A percentile compares a stretch with the other conserved stretches of the same genome.
phyloP scores from a whole-genome alignment of 2,113 vertebrate genomes.

The Microtus oregoni region DNA sequence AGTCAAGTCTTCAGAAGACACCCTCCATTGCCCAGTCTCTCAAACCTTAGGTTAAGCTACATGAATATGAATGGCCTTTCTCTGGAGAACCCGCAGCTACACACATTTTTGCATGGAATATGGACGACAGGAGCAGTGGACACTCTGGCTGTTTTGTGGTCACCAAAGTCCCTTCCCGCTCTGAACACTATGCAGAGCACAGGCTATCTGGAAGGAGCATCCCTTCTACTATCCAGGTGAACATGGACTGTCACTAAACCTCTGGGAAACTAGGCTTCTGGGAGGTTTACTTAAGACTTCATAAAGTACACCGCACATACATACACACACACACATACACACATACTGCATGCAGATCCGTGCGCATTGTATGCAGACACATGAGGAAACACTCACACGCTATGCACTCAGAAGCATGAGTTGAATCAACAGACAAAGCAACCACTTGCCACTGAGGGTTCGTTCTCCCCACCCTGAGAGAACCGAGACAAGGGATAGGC shows the following conservation, averaged over 20 bases:
- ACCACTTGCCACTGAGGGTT: accelerated
- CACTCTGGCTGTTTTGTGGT: not conserved
- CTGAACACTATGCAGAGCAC: no score
- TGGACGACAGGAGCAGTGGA: not conserved
- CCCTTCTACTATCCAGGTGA: no score
- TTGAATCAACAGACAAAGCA: accelerated
- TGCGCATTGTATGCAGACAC: no score
- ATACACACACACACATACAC: no score
- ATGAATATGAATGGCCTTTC: not conserved
- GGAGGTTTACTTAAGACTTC: not conserved
- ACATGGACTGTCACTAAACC: accelerated
- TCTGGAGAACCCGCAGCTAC: not conserved
- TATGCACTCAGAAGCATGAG: not conserved
- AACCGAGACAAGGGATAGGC: not conserved
- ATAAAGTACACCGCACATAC: not conserved
- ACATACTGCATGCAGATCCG: no score
- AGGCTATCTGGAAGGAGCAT: not conserved
- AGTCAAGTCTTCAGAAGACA: not conserved
- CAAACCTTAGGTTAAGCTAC: not conserved
- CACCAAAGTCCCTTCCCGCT: not conserved
- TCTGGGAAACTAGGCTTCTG: not conserved
- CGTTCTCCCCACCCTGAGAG: accelerated
- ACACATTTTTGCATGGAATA: not conserved
- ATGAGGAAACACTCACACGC: not conserved
- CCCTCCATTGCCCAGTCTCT: not conserved